Percentiles rank a stretch among this genome's conserved stretches.
These are phyloP conservation scores for Bathynomus jamesi DNA, from an alignment of 1,140 invertebrate genomes.

Conservation along the genomic window DNA sequence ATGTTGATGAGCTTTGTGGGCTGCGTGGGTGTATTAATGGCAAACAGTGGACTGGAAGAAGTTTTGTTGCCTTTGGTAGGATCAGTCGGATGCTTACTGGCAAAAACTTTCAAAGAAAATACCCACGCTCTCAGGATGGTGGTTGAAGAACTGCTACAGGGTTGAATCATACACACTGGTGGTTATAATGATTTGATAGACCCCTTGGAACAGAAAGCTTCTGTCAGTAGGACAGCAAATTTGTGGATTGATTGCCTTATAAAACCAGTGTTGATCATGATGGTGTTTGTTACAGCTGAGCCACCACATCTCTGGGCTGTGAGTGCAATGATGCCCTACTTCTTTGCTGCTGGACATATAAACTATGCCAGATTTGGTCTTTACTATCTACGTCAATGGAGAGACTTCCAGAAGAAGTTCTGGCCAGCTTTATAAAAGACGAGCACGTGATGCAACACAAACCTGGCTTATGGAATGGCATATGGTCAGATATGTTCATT, in stretches of 20 bases:
- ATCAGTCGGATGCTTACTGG: background rate
- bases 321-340: slow-evolving; percentile 33
- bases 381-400: slow-evolving; percentile 26
- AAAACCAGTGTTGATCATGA: slow-evolving; percentile 13
- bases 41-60: slow-evolving; percentile 42
- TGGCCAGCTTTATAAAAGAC: background rate
- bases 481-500: background rate
- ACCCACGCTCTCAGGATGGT: background rate
- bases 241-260: too few relatives aligned
- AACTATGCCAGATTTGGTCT: slow-evolving; percentile 38
- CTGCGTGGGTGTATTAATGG: slow-evolving; percentile 42
- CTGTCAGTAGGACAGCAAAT: background rate
- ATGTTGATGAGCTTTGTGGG: slow-evolving; percentile 38
- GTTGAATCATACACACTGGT: background rate
- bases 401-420: background rate
- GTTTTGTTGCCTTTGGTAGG: slow-evolving; percentile 15
- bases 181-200: background rate
- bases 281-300: slow-evolving; percentile 7
- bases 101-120: background rate
- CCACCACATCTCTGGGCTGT: slow-evolving; percentile 14
- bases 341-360: slow-evolving; percentile 36
- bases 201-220: background rate
- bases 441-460: background rate
- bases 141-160: background rate
- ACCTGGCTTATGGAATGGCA: background rate